phyloP scores from a whole-genome alignment of 1,140 invertebrate species.

The Drosophila pruinosa region DNA sequence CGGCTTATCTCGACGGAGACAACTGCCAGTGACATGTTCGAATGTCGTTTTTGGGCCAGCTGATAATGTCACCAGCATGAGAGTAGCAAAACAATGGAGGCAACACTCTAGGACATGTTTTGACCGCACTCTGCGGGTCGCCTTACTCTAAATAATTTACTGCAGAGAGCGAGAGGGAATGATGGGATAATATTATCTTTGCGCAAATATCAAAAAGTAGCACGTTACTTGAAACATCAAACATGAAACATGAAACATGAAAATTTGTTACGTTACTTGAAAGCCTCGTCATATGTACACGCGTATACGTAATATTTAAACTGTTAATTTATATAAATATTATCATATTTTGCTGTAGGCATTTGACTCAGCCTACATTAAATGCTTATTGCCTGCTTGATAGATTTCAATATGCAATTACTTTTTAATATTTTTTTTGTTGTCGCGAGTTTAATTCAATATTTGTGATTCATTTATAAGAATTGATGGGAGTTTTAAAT shows the following conservation, averaged over 20 bases:
- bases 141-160: not conserved
- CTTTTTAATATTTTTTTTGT: constrained; percentile 30
- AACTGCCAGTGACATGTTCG: not conserved
- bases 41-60: not conserved
- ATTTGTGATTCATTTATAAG: constrained; percentile 72
- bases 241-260: not conserved
- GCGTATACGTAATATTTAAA: constrained; percentile 16
- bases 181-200: not conserved
- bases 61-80: constrained; percentile 33
- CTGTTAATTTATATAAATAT: constrained; percentile 5
- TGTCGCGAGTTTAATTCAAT: constrained; percentile 50
- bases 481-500: not conserved
- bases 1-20: not conserved
- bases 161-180: not conserved
- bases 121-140: constrained; percentile 13
- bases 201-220: constrained; percentile 1
- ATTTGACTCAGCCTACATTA: constrained; percentile 38
- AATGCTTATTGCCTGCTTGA: constrained; percentile 30
- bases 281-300: not conserved
- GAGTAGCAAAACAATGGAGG: constrained; percentile 7
- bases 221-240: no score
- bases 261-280: no score
- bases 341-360: constrained; percentile 20
- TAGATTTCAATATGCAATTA: constrained; percentile 63
- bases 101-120: not conserved